A percentile compares a stretch with the other conserved stretches of the same genome.
phyloP scores from a whole-genome alignment of 1,140 invertebrate genomes.

The Aphaenogaster rudis region DNA sequence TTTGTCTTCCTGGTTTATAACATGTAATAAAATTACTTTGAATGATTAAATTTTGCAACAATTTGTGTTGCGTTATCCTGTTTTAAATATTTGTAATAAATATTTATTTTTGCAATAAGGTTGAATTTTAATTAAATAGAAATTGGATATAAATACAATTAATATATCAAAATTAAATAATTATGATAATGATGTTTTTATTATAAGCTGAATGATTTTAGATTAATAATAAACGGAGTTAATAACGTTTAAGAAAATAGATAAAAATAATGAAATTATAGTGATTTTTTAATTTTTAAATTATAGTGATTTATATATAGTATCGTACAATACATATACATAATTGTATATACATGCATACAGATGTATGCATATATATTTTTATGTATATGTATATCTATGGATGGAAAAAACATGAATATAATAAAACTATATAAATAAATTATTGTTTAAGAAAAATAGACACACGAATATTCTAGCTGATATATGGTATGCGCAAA shows the following conservation, averaged over 20 bases:
- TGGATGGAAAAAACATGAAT: slow-evolving; percentile 5
- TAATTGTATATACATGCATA: slow-evolving; percentile 33
- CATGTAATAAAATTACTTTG: slow-evolving; percentile 2
- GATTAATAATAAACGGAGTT: slow-evolving; percentile 8
- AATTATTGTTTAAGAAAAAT: slow-evolving; percentile 25
- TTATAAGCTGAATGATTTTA: slow-evolving; percentile 21
- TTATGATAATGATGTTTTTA: slow-evolving; percentile 12
- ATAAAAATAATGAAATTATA: slow-evolving; percentile 64
- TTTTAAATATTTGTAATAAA: slow-evolving; percentile 16
- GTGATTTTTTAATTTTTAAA: slow-evolving; percentile 51
- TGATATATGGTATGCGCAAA: slow-evolving; percentile 6
- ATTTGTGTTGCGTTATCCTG: slow-evolving; percentile 1
- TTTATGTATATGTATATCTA: background rate
- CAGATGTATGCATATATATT: slow-evolving; percentile 17
- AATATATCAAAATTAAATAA: slow-evolving; percentile 25
- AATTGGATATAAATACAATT: slow-evolving; percentile 21
- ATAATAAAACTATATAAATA: slow-evolving; percentile 41
- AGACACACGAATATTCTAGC: slow-evolving; percentile 25
- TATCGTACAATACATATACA: slow-evolving; percentile 39
- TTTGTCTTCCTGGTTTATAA: slow-evolving; percentile 10
- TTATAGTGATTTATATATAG: slow-evolving; percentile 68
- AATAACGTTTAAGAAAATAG: slow-evolving; percentile 19
- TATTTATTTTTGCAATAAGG: slow-evolving; percentile 20
- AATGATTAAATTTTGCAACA: slow-evolving; percentile 8
- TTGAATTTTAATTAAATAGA: slow-evolving; percentile 12